Base-by-base conservation (phyloP, 2,113 vertebrate species). In the Hippocampus barbouri region DNA sequence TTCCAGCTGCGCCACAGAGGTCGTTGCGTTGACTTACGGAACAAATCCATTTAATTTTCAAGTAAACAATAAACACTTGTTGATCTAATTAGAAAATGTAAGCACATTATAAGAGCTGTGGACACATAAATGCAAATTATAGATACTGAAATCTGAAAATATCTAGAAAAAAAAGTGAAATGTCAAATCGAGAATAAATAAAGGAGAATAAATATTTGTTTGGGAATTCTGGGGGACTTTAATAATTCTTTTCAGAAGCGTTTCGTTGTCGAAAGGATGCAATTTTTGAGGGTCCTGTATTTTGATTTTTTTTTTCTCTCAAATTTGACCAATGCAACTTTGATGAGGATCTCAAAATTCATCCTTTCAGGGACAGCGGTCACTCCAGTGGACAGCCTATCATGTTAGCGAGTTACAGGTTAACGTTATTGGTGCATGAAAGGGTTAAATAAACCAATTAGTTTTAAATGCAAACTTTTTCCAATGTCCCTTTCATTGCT, bases 1-100 rank as follows among this genome's bases (percentile, higher is more conserved):
- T 63, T 82, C 18, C 51, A 69, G 76, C 65, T 72, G 8, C 16
- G 27, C 69, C 57, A 16, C 49, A 54, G 81, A 73, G 68, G 68
- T 73, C 71, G 70, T 20, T n/a, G 69, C 21, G 5, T 45, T 43
- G 12, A 45, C 0, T 30, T 68, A 16, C 64, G 21, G n/a, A 59
- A 30, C 7, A 59, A 59, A 38, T 70, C 59, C 40, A 41, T 23
- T 71, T 72, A 40, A 73, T 73, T 72, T 68, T 21, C 41, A 68
- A 66, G 40, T 25, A 53, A 38, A 27, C 21, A 73, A 34, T 47
- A 41, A 68, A 68, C 57, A 78, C 21, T 68, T 54, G 47, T 53
- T 68, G 66, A 54, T 54, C 49, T 14, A 16, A 47, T 66, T 27
- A 66, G 16, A 68, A 14, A 21, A 66, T 45, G 43, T 66, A 66